Conservation (phyloP, 2,888 invertebrate species). For the Acanthoscelides obtectus region DNA sequence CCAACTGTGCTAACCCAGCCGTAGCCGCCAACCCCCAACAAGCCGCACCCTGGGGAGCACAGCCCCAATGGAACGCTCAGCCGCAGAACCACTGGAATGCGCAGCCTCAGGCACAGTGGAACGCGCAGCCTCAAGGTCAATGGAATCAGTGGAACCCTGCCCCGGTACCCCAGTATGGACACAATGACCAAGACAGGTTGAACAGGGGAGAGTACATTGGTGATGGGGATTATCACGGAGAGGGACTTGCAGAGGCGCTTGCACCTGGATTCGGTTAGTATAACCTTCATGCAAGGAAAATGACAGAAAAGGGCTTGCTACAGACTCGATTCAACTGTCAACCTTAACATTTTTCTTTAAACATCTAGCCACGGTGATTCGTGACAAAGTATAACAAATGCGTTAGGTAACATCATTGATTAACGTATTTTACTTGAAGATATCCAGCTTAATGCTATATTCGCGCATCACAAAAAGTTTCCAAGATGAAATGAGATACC, state of each 20-base stretch:
- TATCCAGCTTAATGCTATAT: too few species aligned
- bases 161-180: constrained; percentile 32
- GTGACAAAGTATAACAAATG: too few species aligned
- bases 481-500: too few species aligned
- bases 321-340: too few species aligned
- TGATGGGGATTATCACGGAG: constrained; percentile 46
- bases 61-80: constrained; percentile 23
- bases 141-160: constrained; percentile 11
- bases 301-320: too few species aligned
- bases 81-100: constrained; percentile 21
- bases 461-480: too few species aligned
- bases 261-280: constrained; percentile 34
- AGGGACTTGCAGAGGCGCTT: constrained; percentile 46
- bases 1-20: constrained; percentile 44
- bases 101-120: constrained; percentile 14
- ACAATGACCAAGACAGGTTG: constrained; percentile 33
- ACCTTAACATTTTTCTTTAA: too few species aligned
- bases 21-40: constrained; percentile 41
- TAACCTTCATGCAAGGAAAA: not conserved
- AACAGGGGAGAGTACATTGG: constrained; percentile 43
- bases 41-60: constrained; percentile 28
- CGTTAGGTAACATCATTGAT: too few species aligned
- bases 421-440: too few species aligned
- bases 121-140: constrained; percentile 16
- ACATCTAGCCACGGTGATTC: too few species aligned